Evolutionary conservation across 2,113 vertebrate genomes (phyloP), one percentile per base, ranked within the genome.

Genomic region (Seriola rivoliana): DNA sequence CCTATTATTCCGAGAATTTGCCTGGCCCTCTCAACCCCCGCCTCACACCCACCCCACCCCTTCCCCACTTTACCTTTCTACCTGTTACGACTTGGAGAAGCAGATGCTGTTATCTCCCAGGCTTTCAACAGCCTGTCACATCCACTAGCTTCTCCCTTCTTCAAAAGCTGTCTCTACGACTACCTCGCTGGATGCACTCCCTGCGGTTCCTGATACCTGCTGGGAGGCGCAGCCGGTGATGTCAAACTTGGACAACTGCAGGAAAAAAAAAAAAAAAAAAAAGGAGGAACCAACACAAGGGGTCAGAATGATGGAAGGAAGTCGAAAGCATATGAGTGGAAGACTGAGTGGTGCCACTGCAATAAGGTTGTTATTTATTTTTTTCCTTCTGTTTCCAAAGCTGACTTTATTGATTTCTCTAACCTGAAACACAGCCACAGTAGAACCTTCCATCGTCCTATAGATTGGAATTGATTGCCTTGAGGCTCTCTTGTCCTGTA

Each of bases 41-140:
- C 72, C 74, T 75, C 52, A 9, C 8, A 55, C 70, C 65, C 74
- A 5, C 36, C 14, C 13, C 25, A 54, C 72, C 67, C 60, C 60
- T 69, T 55, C 64, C 23, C 16, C 10, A 34, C 59, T 81, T 85
- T 88, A 71, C 82, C 75, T 72, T 85, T 91, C 89, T 91, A 88
- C 84, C 88, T 85, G 88, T 85, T 86, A 89, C 80, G 85, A 80
- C 81, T 88, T 89, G 84, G 75, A 65, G 68, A 85, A 88, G 88
- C 84, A 87, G 85, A 81, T 80, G 85, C 88, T 91, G 92, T 92
- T 94, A 93, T 93, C 92, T 88, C 64, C 67, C 38, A 55, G 83
- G 90, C 89, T 93, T 93, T 93, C 90, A 88, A 77, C 86, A 70
- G 80, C 85, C 92, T 92, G 92, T 95, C 94, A 93, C 92, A 90